These are phyloP conservation scores for Neomorphus geoffroyi DNA, from an alignment of 2,797 vertebrate species.

Conservation along the genomic window DNA sequence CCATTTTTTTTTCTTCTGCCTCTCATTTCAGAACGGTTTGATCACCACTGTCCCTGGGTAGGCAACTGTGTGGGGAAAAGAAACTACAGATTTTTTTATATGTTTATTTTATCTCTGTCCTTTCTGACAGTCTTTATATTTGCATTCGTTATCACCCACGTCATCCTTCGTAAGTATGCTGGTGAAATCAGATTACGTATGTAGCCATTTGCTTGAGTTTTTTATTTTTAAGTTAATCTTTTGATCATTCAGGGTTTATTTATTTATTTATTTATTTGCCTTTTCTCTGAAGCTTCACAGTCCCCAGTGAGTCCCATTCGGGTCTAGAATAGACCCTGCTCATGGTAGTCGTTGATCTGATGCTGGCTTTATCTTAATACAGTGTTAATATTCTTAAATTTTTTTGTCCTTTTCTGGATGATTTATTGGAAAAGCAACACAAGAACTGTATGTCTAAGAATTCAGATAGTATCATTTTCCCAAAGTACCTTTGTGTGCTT, in stretches of 20 bases:
- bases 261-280: constrained; percentile 61
- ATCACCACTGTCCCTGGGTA: constrained; percentile 99
- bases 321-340: neutral
- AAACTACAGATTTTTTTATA: constrained; percentile 99
- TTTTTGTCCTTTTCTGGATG: neutral
- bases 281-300: constrained; percentile 37
- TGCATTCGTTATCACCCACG: constrained; percentile 96
- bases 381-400: neutral
- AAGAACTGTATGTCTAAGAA: neutral
- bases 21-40: constrained; percentile 93
- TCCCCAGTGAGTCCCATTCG: neutral
- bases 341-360: neutral
- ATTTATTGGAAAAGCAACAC: neutral
- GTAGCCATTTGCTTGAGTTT: constrained; percentile 73
- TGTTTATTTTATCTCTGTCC: constrained; percentile 99
- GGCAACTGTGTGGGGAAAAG: constrained; percentile 99
- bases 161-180: constrained; percentile 96
- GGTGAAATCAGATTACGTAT: constrained; percentile 72
- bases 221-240: constrained; percentile 69
- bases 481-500: neutral
- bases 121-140: constrained; percentile 99
- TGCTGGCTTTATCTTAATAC: neutral
- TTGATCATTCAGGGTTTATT: constrained; percentile 63
- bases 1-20: constrained; percentile 74
- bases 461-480: neutral